phyloP scores from a whole-genome alignment of 2,797 vertebrate genomes.

The Pampus argenteus region DNA sequence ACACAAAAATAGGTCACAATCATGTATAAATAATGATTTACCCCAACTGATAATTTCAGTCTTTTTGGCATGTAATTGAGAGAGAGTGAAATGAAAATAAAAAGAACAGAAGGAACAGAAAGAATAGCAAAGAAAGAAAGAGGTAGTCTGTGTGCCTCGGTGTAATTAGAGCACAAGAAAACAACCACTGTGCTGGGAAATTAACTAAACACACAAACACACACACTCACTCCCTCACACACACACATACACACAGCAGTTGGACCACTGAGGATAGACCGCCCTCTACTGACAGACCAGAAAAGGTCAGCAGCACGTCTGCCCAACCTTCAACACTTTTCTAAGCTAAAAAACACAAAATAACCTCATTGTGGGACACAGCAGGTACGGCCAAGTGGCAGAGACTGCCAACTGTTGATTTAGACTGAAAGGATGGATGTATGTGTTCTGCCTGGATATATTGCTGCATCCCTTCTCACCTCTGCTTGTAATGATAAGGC shows the following conservation, averaged over 20 bases:
- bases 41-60: conserved; percentile 83
- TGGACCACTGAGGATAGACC: conserved; percentile 84
- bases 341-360: conserved; percentile 22
- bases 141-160: conserved; percentile 60
- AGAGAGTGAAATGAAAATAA: conserved; percentile 23
- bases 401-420: conserved; percentile 51
- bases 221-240: conserved; percentile 41
- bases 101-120: conserved; percentile 12
- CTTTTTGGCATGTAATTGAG: conserved; percentile 83
- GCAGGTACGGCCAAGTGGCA: conserved; percentile 32
- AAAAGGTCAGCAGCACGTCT: conserved; percentile 56
- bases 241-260: conserved; percentile 45
- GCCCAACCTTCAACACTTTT: conserved; percentile 16
- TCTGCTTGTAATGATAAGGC: conserved; percentile 65
- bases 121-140: conserved; percentile 33
- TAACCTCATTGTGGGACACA: conserved; percentile 33
- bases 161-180: conserved; percentile 90
- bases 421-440: conserved; percentile 35
- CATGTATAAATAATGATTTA: conserved; percentile 77
- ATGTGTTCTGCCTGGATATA: conserved; percentile 72
- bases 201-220: conserved; percentile 75
- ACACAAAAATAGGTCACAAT: conserved; percentile 45
- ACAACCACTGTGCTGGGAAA: conserved; percentile 72
- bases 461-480: conserved; percentile 75
- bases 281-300: conserved; percentile 89